Evolutionary conservation across 1,140 invertebrate genomes (phyloP), one percentile per base, ranked within the genome.

Genomic region (Sinella curviseta): DNA sequence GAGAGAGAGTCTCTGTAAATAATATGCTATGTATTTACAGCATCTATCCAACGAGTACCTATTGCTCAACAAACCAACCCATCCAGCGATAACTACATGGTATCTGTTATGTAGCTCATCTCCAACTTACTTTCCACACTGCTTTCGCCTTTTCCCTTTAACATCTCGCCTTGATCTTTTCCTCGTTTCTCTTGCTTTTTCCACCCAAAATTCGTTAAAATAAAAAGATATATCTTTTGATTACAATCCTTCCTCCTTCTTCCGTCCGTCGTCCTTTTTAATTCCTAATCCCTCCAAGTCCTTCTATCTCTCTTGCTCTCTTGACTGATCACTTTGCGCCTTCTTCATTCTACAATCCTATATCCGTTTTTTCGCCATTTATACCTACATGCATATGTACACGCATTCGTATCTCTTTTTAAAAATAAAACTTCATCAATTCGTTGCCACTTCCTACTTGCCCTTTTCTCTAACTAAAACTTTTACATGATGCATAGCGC

Each of bases 161-260:
- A 48, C 39, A 8, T 20, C 8, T 48, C 8, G 30, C 31, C 31
- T 70, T 70, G 65, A 70, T 70, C 65, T 33, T 24, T 70, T 70
- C 31, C 30, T 17, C 65, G 12, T 8, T 70, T 70, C 31, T 39
- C 31, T 75, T 76, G 79, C n/a, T n/a, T n/a, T n/a, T n/a, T n/a
- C n/a, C n/a, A 48, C 76, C 39, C 77, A 84, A 84, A 84, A 84
- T 84, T 82, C 83, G 82, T 84, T 84, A 84, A 82, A 83, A 83
- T 83, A 82, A 84, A 84, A 84, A 84, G 83, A 84, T 84, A 82
- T 84, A 84, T 82, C 81, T 82, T 84, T 84, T 84, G 81, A 84
- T 84, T 84, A 84, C 80, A 82, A 81, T 84, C 81, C 83, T 84
- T 81, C 79, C 73, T 48, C 39, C 20, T 48, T 48, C 39, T 48